These are phyloP conservation scores for Xenus cinereus DNA, from an alignment of 2,113 vertebrate species.

Conservation along the genomic window DNA sequence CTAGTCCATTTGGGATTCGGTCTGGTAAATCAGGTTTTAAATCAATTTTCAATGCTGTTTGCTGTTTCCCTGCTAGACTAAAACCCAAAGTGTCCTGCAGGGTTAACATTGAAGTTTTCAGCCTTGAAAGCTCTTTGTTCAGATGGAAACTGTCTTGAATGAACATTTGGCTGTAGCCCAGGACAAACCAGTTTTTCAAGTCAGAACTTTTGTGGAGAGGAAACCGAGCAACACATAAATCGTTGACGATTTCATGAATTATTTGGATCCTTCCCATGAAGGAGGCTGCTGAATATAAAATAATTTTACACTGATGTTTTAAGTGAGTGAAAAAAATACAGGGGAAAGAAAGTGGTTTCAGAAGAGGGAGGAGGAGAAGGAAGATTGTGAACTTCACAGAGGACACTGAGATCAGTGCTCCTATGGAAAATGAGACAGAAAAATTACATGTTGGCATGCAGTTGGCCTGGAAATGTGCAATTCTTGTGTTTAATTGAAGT, in stretches of 20 bases:
- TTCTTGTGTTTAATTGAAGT: slow-evolving; percentile 25
- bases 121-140: slow-evolving; percentile 32
- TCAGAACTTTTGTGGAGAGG: slow-evolving; percentile 17
- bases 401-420: background rate
- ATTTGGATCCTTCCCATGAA: background rate
- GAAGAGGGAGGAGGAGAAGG: background rate
- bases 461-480: slow-evolving; percentile 40
- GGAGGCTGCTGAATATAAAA: background rate
- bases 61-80: background rate
- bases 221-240: background rate
- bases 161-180: slow-evolving; percentile 34
- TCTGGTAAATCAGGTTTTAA: background rate
- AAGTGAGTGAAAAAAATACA: background rate
- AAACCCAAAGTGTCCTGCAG: background rate
- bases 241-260: background rate
- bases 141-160: background rate
- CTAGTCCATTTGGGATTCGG: background rate
- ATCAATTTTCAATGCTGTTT: background rate
- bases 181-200: slow-evolving; percentile 60
- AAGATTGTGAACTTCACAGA: background rate
- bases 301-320: background rate
- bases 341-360: background rate
- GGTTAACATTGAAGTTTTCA: slow-evolving; percentile 36
- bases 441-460: background rate
- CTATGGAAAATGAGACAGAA: background rate